Evolutionary conservation across 2,888 invertebrate species (phyloP).

Genomic region (Philereme vetulata): DNA sequence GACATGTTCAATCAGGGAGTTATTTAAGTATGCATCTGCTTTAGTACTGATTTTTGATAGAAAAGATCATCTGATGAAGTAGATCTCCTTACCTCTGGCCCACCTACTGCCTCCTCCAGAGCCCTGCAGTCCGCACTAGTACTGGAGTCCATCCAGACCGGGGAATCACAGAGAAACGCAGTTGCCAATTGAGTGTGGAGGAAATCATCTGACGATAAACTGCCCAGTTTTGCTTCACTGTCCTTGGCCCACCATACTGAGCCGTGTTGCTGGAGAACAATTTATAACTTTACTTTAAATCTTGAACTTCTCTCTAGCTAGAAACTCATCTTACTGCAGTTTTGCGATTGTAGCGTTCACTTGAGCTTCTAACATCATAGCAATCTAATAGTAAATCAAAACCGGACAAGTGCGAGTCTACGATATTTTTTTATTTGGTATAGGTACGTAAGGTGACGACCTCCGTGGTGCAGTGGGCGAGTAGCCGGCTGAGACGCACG

Average conservation of each 20-base stretch:
- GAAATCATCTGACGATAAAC: conserved; percentile 89
- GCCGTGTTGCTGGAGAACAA: conserved; percentile 93
- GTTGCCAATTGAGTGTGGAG: conserved; percentile 92
- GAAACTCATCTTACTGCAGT: too few relatives aligned
- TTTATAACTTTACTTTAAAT: background rate
- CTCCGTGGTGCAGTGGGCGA: too few relatives aligned
- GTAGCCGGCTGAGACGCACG: too few relatives aligned
- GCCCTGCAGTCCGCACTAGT: conserved; percentile 87
- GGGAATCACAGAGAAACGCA: conserved; percentile 92
- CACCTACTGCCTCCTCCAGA: conserved; percentile 93
- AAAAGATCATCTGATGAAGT: background rate
- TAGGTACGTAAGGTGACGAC: too few relatives aligned
- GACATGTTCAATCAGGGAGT: too few relatives aligned
- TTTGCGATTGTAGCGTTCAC: too few relatives aligned
- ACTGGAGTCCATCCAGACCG: conserved; percentile 99
- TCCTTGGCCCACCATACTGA: conserved; percentile 97
- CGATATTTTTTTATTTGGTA: too few relatives aligned
- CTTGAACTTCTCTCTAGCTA: background rate
- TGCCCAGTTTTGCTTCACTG: conserved; percentile 85
- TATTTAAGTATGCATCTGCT: too few relatives aligned
- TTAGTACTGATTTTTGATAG: too few relatives aligned
- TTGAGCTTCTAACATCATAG: too few relatives aligned
- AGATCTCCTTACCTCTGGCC: conserved; percentile 84
- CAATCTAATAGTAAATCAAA: too few relatives aligned
- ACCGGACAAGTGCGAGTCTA: too few relatives aligned